Evolutionary conservation across 2,113 vertebrate species (phyloP), one percentile per base, ranked within the genome.

Genomic region (Oreotrochilus melanogaster): DNA sequence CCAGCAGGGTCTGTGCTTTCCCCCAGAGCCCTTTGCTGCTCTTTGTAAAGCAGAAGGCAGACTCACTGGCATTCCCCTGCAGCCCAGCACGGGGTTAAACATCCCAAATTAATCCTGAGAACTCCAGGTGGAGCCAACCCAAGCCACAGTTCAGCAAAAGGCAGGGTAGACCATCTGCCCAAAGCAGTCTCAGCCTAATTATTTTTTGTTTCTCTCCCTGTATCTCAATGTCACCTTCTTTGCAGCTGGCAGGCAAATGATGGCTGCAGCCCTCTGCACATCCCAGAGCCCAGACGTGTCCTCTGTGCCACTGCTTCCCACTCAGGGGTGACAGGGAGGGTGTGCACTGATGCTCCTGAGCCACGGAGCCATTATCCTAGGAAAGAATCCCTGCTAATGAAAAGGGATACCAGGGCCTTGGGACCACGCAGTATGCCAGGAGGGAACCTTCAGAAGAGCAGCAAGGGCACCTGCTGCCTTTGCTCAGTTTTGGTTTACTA

Each of bases 141-240:
- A 82, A 79, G 71, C 47, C 48, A 17, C 89, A 58, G 73, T 67
- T 51, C 56, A 14, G 90, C 60, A 57, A 53, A 58, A 51, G 10
- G 0, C 8, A 1, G 88, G 81, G 93, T 4, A 58, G 66, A 30
- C 4, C 1, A 2, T 12, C 79, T n/a, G 83, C 92, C 86, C 88
- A 51, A 50, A 97, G 92, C 86, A 96, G 56, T 19, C 83, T 73
- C 88, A 71, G 72, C 62, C 82, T 93, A 88, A 94, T 96, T 97
- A 90, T 61, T 76, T 47, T 70, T 53, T 51, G 21, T 18, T 45
- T 19, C 45, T 82, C 74, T 67, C 39, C 37, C 23, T 54, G 64
- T 18, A 39, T 84, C 88, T 95, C 96, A 97, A 95, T 92, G 96
- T 97, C 95, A 97, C 95, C 95, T 96, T 96, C 64, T 69, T 67